Evolutionary conservation across 2,113 vertebrate genomes (phyloP).

Genomic region (Lepisosteus oculatus): DNA sequence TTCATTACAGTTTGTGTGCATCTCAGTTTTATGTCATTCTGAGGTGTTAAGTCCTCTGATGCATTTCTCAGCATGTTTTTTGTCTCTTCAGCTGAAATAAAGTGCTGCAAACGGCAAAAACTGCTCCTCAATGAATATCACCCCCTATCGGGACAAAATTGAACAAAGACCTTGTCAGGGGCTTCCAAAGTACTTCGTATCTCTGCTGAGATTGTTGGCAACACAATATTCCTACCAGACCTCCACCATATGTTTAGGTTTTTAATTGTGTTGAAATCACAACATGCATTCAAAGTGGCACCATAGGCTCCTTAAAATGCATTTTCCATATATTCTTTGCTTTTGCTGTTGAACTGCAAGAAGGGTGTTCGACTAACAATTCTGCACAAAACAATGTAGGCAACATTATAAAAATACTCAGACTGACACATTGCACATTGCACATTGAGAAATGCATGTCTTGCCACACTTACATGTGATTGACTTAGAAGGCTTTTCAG

Average conservation of each 20-base stretch:
- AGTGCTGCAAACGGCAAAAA: neutral
- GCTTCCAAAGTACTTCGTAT: neutral
- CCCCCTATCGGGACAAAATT: neutral
- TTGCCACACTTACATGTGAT: no score
- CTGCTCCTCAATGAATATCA: neutral
- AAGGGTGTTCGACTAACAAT: no score
- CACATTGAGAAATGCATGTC: no score
- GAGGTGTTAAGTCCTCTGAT: neutral
- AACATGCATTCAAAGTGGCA: neutral
- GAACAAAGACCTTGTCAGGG: constrained; percentile 4
- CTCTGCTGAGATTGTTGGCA: neutral
- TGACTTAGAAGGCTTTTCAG: no score
- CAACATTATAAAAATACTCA: no score
- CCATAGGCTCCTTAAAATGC: neutral
- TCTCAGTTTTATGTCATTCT: neutral
- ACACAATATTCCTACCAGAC: neutral
- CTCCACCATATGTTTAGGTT: neutral
- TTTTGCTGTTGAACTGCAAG: no score
- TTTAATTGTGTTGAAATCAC: neutral
- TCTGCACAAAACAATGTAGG: neutral
- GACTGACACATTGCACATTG: no score
- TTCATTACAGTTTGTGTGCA: neutral
- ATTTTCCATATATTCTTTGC: no score
- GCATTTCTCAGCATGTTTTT: neutral
- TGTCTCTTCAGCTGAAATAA: neutral